Evolutionary conservation across 2,888 invertebrate genomes (phyloP).

Genomic region (Pyralis farinalis): DNA sequence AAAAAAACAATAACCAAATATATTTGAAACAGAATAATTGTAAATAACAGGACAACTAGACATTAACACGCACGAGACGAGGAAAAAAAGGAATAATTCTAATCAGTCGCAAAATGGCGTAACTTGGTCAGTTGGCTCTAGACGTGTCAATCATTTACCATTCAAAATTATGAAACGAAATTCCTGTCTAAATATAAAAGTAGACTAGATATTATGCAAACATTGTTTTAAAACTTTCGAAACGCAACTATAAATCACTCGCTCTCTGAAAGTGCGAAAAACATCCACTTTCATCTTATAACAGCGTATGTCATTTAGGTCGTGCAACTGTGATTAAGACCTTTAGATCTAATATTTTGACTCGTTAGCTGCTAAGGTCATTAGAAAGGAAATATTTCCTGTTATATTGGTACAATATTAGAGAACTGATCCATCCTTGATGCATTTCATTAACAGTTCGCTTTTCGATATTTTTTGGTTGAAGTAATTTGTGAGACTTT

Average conservation of each 20-base stretch:
- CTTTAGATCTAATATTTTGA: background rate
- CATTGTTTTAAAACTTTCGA: background rate
- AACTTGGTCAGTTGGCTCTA: no score
- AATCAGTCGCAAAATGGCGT: no score
- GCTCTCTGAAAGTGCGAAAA: background rate
- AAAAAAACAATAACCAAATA: no score
- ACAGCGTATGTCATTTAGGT: conserved; percentile 3
- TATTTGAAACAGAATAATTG: no score
- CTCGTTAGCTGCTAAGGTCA: conserved; percentile 2
- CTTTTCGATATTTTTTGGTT: background rate
- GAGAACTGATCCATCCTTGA: background rate
- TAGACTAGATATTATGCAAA: background rate
- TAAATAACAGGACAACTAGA: no score
- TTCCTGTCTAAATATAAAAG: background rate
- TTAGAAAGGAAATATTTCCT: conserved; percentile 10
- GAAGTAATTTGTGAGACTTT: no score
- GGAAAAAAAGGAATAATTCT: no score
- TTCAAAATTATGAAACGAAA: background rate
- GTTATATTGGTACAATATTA: background rate
- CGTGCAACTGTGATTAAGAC: background rate
- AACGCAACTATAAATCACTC: conserved; percentile 1
- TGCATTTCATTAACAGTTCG: background rate
- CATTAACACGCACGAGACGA: no score
- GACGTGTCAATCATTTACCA: no score
- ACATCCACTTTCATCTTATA: background rate